Conservation (phyloP, 2,797 vertebrate species). For the Spatula versicolor region DNA sequence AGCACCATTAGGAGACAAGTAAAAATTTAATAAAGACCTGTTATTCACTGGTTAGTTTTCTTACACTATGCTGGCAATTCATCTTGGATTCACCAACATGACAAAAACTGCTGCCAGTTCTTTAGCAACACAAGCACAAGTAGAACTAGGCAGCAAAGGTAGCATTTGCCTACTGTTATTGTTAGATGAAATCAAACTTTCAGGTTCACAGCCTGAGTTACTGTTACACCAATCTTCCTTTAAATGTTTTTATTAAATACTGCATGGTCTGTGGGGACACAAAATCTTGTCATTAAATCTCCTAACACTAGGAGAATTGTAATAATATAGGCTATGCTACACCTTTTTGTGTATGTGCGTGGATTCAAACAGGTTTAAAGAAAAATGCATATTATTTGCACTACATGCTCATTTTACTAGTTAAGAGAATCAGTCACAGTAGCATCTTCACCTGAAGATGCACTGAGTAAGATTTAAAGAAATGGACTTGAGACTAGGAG, state of each 20-base stretch:
- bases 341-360: neutral
- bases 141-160: neutral
- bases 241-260: conserved; percentile 9
- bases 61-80: neutral
- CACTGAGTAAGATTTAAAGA: neutral
- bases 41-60: neutral
- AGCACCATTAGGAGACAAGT: neutral
- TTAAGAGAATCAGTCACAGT: neutral
- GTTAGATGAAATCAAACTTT: conserved; percentile 14
- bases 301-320: neutral
- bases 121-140: neutral
- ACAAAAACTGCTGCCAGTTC: neutral
- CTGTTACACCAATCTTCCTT: neutral
- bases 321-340: neutral
- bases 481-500: neutral
- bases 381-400: neutral
- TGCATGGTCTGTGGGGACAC: neutral
- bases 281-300: neutral
- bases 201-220: neutral
- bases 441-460: neutral
- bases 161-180: neutral
- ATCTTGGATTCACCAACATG: neutral
- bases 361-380: neutral
- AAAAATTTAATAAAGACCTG: conserved; percentile 26
- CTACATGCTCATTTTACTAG: neutral